Evolutionary conservation across 2,797 vertebrate genomes (phyloP).

Genomic region (Sebastolobus altivelis): DNA sequence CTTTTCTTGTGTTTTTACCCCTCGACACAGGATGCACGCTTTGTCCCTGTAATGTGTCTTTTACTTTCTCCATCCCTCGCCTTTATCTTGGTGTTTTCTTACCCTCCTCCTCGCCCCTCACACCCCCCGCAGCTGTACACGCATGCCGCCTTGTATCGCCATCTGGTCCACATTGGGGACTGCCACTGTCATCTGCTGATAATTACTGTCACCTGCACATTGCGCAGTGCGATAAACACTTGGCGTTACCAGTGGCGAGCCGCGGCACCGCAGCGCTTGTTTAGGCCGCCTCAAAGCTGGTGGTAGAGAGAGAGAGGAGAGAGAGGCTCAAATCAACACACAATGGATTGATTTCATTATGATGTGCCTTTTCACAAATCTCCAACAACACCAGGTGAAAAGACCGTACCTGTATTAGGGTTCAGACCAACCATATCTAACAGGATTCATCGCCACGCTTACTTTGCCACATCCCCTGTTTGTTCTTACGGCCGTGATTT

Average conservation of each 20-base stretch:
- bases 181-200: slow-evolving; percentile 92
- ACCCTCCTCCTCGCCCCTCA: not conserved
- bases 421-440: slow-evolving; percentile 5
- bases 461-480: slow-evolving; percentile 48
- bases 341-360: slow-evolving; percentile 40
- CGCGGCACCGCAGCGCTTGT: slow-evolving; percentile 61
- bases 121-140: slow-evolving; percentile 53
- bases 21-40: slow-evolving; percentile 46
- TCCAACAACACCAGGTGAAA: slow-evolving; percentile 34
- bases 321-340: slow-evolving; percentile 10
- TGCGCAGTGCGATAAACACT: slow-evolving; percentile 84
- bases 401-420: not conserved
- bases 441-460: slow-evolving; percentile 7
- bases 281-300: slow-evolving; percentile 64
- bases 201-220: slow-evolving; percentile 94
- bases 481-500: slow-evolving; percentile 54
- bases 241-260: slow-evolving; percentile 75
- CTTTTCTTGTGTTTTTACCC: slow-evolving; percentile 44
- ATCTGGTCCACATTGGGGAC: slow-evolving; percentile 90
- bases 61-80: slow-evolving; percentile 45
- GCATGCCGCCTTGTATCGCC: slow-evolving; percentile 88
- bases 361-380: slow-evolving; percentile 47
- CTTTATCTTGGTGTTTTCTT: slow-evolving; percentile 56
- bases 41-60: slow-evolving; percentile 46
- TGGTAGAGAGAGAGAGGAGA: slow-evolving; percentile 25